Evolutionary conservation across 2,888 invertebrate species (phyloP).

Genomic region (Agapetus fuscipes): DNA sequence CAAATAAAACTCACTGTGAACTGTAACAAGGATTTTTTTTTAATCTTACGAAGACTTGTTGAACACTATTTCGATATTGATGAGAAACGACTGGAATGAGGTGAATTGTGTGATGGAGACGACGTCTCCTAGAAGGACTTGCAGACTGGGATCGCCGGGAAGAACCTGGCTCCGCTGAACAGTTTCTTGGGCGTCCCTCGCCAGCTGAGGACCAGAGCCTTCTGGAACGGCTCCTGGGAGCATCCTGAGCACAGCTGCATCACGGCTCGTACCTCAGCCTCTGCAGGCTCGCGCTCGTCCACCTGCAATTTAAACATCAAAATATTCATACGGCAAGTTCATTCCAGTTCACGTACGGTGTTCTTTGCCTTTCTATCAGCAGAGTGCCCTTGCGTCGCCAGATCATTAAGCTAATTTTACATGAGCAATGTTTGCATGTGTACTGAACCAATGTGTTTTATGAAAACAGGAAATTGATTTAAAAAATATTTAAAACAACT

Average conservation of each 20-base stretch:
- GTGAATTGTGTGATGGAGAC: too few species aligned
- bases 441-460: too few species aligned
- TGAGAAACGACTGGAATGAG: not conserved
- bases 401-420: too few species aligned
- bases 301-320: slow-evolving; percentile 42
- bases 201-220: slow-evolving; percentile 71
- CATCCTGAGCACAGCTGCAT: slow-evolving; percentile 72
- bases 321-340: too few species aligned
- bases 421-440: too few species aligned
- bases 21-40: slow-evolving; percentile 1
- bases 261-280: slow-evolving; percentile 71
- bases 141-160: slow-evolving; percentile 57
- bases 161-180: slow-evolving; percentile 60
- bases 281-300: slow-evolving; percentile 72
- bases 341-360: too few species aligned
- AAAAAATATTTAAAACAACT: too few species aligned
- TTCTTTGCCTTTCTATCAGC: too few species aligned
- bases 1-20: slow-evolving; percentile 4
- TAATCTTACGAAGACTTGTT: not conserved
- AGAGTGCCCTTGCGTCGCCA: too few species aligned
- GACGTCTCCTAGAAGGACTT: slow-evolving; percentile 53
- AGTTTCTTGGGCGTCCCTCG: slow-evolving; percentile 60
- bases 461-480: too few species aligned
- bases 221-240: slow-evolving; percentile 67
- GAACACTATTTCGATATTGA: not conserved